Base-by-base conservation (phyloP, 2,888 invertebrate genomes). In the Tineola bisselliella region DNA sequence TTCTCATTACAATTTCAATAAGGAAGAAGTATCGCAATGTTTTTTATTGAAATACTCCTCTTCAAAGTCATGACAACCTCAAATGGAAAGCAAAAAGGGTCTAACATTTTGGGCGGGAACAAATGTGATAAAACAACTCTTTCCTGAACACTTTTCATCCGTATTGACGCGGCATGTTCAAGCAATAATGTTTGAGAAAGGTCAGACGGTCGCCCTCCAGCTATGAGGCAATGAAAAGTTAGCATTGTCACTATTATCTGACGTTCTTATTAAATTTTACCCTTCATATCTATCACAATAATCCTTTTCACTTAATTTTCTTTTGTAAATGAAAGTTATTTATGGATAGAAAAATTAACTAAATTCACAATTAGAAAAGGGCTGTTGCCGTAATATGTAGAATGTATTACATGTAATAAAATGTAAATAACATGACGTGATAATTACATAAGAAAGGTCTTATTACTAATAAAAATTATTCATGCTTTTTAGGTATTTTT, bases 101-200 rank as follows among this genome's bases (percentile, higher is more conserved):
- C 64, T 61, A 64, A 62, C 64, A 57, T 63, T 64, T 64, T 61
- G 44, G 63, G 66, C 63, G 66, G 48, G 43, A 48, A 60, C 44
- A 65, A 68, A 70, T 68, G 67, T 69, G 69, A 72, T 66, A 71
- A 68, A 71, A 69, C 72, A 69, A 66, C 66, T 69, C 69, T 66
- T 66, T 63, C 65, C 63, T 38, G 13, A 33, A 58, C 15, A 30
- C 15, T 33, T 58, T 17, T 33, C 60, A 15, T 44, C 62, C 66
- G 63, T 68, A 65, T 64, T 69, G 70, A 69, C 68, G 66, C 67
- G 59, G 63, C 70, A 69, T 71, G 67, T 69, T 67, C 62, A 66
- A 67, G 68, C 71, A 73, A 73, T 72, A 71, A 70, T 65, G 66
- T 66, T 68, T 71, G 71, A 69, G 66, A 65, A 66, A 70, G 71